Conservation (phyloP, 2,888 invertebrate species). For the Slavum lentiscoides region DNA sequence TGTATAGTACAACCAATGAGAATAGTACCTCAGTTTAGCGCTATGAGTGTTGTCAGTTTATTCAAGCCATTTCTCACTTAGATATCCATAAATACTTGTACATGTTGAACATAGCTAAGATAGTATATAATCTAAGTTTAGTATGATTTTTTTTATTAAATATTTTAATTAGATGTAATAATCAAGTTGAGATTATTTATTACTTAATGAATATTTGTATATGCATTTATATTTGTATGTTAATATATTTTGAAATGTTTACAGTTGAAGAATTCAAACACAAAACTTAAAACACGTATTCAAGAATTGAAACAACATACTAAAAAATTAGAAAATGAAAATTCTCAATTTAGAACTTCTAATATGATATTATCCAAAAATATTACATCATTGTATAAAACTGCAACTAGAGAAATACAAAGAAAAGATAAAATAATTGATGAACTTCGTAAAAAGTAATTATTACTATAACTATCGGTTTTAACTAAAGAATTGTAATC, state of each 20-base stretch:
- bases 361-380: conserved; percentile 42
- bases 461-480: not conserved
- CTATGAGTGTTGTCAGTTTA: no score
- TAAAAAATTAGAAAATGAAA: conserved; percentile 25
- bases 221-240: no score
- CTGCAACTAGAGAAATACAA: conserved; percentile 51
- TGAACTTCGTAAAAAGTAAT: conserved; percentile 48
- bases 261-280: conserved; percentile 18
- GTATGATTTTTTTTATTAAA: no score
- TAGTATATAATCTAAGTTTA: not conserved
- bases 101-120: not conserved
- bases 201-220: no score
- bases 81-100: not conserved
- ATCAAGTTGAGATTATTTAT: no score
- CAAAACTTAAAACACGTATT: conserved; percentile 12
- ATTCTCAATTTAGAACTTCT: not conserved
- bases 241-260: conserved; percentile 16
- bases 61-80: not conserved
- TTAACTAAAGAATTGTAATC: not conserved
- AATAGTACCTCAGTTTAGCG: no score
- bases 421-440: conserved; percentile 51
- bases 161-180: no score
- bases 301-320: conserved; percentile 34
- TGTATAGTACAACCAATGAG: no score
- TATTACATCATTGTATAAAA: conserved; percentile 53